A percentile compares a stretch with the other conserved stretches of the same genome.
Evolutionary conservation across 1,140 invertebrate species (phyloP).

Genomic region (Mactra quadrangularis): DNA sequence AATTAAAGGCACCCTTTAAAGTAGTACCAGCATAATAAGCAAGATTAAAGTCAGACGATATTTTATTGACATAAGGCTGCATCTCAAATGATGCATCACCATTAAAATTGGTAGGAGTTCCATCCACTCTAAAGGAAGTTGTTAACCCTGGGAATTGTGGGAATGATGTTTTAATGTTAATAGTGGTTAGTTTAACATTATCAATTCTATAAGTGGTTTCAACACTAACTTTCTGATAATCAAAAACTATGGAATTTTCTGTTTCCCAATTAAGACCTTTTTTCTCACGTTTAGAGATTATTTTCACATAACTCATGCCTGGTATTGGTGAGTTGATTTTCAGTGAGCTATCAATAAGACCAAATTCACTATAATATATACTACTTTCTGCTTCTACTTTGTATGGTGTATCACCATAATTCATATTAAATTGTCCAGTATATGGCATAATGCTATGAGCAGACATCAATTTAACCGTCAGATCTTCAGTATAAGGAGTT

Average conservation of each 20-base stretch:
- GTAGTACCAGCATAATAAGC: slow-evolving; percentile 36
- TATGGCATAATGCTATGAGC: slow-evolving; percentile 65
- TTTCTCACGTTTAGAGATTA: slow-evolving; percentile 49
- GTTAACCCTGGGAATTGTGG: slow-evolving; percentile 62
- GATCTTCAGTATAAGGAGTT: slow-evolving; percentile 62
- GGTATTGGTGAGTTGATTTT: slow-evolving; percentile 63
- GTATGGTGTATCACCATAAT: slow-evolving; percentile 58
- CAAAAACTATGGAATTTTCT: slow-evolving; percentile 49
- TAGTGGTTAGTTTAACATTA: slow-evolving; percentile 53
- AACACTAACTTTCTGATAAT: slow-evolving; percentile 50
- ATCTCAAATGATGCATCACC: slow-evolving; percentile 62
- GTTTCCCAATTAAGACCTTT: slow-evolving; percentile 62
- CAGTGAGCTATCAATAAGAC: slow-evolving; percentile 51
- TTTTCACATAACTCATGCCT: slow-evolving; percentile 28
- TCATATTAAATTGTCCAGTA: slow-evolving; percentile 44
- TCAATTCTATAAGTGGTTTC: slow-evolving; percentile 48
- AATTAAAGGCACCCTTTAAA: slow-evolving; percentile 52
- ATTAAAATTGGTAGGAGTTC: slow-evolving; percentile 54
- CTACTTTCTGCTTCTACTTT: slow-evolving; percentile 42
- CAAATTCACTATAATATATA: slow-evolving; percentile 50
- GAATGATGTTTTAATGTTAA: slow-evolving; percentile 63
- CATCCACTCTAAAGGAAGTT: slow-evolving; percentile 55
- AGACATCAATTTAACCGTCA: slow-evolving; percentile 57
- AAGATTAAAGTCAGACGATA: slow-evolving; percentile 49
- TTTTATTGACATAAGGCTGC: slow-evolving; percentile 62